These are phyloP conservation scores for Campaea margaritaria DNA, from an alignment of 2,888 invertebrate species.

Conservation along the genomic window DNA sequence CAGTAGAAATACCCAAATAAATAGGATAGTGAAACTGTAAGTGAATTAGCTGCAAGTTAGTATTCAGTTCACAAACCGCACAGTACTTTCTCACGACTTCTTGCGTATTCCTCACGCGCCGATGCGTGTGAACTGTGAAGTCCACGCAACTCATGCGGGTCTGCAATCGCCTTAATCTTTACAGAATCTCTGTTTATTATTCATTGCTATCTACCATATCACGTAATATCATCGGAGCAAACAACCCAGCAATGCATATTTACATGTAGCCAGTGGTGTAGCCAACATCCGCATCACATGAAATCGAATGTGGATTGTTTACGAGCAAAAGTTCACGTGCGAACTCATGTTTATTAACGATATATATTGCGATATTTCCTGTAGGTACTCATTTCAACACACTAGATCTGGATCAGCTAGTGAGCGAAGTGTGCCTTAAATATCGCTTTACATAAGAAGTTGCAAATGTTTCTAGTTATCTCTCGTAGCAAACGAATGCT, in stretches of 20 bases:
- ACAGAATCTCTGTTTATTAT: constrained; percentile 34
- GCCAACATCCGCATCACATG: constrained; percentile 11
- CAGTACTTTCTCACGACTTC: constrained; percentile 72
- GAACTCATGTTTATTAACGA: constrained; percentile 29
- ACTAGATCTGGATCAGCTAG: constrained; percentile 41
- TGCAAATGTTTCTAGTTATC: constrained; percentile 26
- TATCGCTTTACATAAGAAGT: constrained; percentile 46
- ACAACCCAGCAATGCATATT: constrained; percentile 4
- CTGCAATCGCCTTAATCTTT: constrained; percentile 37
- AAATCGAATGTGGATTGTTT: constrained; percentile 27
- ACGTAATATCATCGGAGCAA: constrained; percentile 1
- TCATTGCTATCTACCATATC: constrained; percentile 24
- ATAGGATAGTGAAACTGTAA: constrained; percentile 76
- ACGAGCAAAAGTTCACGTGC: constrained; percentile 20
- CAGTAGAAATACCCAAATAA: constrained; percentile 47
- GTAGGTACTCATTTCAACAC: constrained; percentile 35
- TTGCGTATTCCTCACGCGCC: constrained; percentile 67
- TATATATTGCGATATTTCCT: constrained; percentile 33
- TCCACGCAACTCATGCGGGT: constrained; percentile 57
- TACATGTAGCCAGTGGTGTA: constrained; percentile 9
- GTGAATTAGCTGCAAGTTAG: constrained; percentile 60
- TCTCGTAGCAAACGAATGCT: constrained; percentile 24
- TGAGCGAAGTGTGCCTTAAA: constrained; percentile 45
- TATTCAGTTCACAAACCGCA: constrained; percentile 76
- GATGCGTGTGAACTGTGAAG: constrained; percentile 76